Base-by-base conservation (phyloP, 2,888 invertebrate species). In the Pardosa pseudoannulata region DNA sequence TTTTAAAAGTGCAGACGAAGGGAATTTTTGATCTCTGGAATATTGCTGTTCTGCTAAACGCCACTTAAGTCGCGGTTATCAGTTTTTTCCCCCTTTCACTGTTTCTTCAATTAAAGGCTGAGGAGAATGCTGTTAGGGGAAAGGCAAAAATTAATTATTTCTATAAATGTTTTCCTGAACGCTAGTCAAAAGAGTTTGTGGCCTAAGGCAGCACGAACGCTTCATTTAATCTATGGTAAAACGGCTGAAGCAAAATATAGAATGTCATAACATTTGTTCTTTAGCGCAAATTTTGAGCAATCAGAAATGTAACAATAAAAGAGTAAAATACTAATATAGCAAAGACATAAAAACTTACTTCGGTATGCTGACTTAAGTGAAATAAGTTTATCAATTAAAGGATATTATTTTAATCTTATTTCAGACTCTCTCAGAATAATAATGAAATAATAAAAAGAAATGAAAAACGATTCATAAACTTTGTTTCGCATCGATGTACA, bases 131-230 rank as follows among this genome's bases (percentile, higher is more conserved):
- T 68, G 71, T 80, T 80, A 74, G 74, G 71, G 31, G 39, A 70
- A 41, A 41, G 41, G 70, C 27, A 71, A 62, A 79, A 79, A 62
- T 71, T 79, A 79, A 79, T 79, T 71, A 79, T 79, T 79, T 56
- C 39, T 19, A 67, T 46, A 32, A 79, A 79, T 79, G 79, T 70
- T 36, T 62, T 31, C 62, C 29, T 65, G 1, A 6, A 28, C 9
- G 28, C 6, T 11, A 65, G 65, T 65, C 65, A 65, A 65, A 65
- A 19, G 28, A 65, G 2, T 28, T 65, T 29, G 16, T 65, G 29
- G 65, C 31, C 31, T 65, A 23, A 23, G 56, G 56, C 56, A 23
- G 1, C 56, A 23, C 3, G 16, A 56, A 23, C 56, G 56, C 23
- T 23, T 23, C 23, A 56, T 23, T 56, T 56, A 56, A 56, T 56